phyloP scores from a whole-genome alignment of 2,888 invertebrate species.

The Acronicta alni region DNA sequence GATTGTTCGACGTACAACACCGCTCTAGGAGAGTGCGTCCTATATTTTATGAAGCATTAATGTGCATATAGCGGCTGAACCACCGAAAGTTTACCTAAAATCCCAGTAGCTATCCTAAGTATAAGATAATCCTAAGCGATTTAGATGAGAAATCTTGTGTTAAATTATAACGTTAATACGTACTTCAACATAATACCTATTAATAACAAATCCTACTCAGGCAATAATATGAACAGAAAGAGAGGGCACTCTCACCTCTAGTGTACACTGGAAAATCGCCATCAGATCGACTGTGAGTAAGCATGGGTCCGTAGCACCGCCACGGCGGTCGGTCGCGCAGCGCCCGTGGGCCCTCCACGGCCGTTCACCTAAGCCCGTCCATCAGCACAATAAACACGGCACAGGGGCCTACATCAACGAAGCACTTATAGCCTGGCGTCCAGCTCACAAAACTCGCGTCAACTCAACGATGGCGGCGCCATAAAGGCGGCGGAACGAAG shows the following conservation, averaged over 20 bases:
- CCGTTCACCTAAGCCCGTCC: slow-evolving; percentile 82
- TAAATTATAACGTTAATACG: slow-evolving; percentile 12
- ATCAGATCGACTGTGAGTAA: slow-evolving; percentile 95
- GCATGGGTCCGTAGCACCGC: slow-evolving; percentile 92
- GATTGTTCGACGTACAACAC: slow-evolving; percentile 29
- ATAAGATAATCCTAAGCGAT: not conserved
- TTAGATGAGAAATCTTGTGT: slow-evolving; percentile 1
- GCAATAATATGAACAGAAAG: slow-evolving; percentile 40
- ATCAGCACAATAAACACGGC: slow-evolving; percentile 78
- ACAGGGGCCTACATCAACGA: slow-evolving; percentile 70
- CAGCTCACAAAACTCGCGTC: slow-evolving; percentile 72
- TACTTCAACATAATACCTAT: slow-evolving; percentile 57
- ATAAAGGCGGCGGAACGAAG: slow-evolving; percentile 72
- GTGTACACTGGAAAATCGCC: slow-evolving; percentile 95
- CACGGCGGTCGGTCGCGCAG: slow-evolving; percentile 87
- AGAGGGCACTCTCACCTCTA: slow-evolving; percentile 90
- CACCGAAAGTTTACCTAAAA: slow-evolving; percentile 2
- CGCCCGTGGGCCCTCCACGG: slow-evolving; percentile 88
- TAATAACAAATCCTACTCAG: slow-evolving; percentile 66
- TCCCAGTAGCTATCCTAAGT: slow-evolving; percentile 12
- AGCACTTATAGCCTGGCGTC: slow-evolving; percentile 70
- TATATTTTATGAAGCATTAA: slow-evolving; percentile 31
- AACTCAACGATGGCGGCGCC: slow-evolving; percentile 82
- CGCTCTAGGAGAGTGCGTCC: slow-evolving; percentile 40
- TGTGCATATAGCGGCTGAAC: slow-evolving; percentile 12